Evolutionary conservation across 2,797 vertebrate genomes (phyloP), one percentile per base, ranked within the genome.

Genomic region (Phyllotis vaccarum): DNA sequence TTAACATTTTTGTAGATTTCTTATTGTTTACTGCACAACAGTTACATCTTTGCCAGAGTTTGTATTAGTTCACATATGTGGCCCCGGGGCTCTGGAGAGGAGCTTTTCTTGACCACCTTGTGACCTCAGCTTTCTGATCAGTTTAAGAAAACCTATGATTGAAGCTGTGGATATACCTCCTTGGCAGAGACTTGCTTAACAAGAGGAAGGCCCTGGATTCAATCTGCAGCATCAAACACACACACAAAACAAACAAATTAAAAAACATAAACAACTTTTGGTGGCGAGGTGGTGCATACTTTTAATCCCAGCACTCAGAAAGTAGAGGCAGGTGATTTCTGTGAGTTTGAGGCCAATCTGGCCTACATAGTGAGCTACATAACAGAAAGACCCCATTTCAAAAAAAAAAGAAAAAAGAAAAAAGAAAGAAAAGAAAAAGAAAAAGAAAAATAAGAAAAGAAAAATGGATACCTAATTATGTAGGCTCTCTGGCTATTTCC

Each of bases 111-210:
- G 37, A 40, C 56, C 64, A 24, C 40, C 46, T 68, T 87, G 40
- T 66, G 89, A 85, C 46, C 78, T 89, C 62, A 46, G 40, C n/a
- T 96, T 91, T 91, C 90, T 88, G 29, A 87, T 3, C 58, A 52
- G 60, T 43, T 78, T 88, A 52, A 43, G 40, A 27, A 29, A 75
- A 74, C 37, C 70, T 40, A 49, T 29, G 29, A 66, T 24, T 70
- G 43, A 54, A 49, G 34, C 46, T 54, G 34, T 22, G 13, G 31
- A 54, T 52, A 37, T 52, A 70, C 31, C 34, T 52, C 46, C 43
- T 52, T 52, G 46, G 64, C n/a, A 68, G 34, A 86, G 22, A 52
- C 34, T 54, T 86, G 46, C 13, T 37, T 54, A 37, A 54, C 22
- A 70, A 8, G 21, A 52, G 64, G 22, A 86, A 86, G 46, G 12